These are phyloP conservation scores for Gallinago solitaria DNA, from an alignment of 2,797 vertebrate genomes.

Conservation along the genomic window DNA sequence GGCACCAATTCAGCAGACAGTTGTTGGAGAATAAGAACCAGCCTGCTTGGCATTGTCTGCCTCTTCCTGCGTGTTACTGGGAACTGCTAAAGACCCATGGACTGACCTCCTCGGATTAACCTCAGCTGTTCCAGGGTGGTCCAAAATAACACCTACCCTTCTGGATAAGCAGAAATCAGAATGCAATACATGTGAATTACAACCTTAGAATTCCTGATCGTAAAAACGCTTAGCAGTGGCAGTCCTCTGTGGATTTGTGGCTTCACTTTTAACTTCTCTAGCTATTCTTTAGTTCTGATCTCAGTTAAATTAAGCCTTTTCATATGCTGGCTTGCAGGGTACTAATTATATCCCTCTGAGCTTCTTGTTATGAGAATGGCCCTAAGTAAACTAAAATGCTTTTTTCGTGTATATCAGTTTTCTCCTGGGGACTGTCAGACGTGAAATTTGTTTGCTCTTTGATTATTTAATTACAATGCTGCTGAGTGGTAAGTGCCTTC, in stretches of 20 bases:
- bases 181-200: neutral
- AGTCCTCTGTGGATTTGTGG: constrained; percentile 55
- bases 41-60: neutral
- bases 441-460: constrained; percentile 43
- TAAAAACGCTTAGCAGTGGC: constrained; percentile 27
- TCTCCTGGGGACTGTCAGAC: constrained; percentile 39
- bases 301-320: constrained; percentile 76
- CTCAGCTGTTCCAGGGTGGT: neutral
- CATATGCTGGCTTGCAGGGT: constrained; percentile 69
- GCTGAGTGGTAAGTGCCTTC: constrained; percentile 13
- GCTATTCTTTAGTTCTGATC: constrained; percentile 70
- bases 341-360: constrained; percentile 74
- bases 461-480: constrained; percentile 34
- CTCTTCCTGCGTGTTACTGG: neutral
- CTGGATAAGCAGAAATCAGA: neutral
- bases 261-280: constrained; percentile 69
- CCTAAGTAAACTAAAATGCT: constrained; percentile 34
- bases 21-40: neutral
- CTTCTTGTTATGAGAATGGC: constrained; percentile 62
- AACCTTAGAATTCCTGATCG: neutral
- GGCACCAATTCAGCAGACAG: neutral
- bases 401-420: constrained; percentile 50
- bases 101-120: neutral
- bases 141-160: neutral
- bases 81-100: neutral